Conservation (phyloP, 2,113 vertebrate genomes). For the Corythornis madagascariensis region DNA sequence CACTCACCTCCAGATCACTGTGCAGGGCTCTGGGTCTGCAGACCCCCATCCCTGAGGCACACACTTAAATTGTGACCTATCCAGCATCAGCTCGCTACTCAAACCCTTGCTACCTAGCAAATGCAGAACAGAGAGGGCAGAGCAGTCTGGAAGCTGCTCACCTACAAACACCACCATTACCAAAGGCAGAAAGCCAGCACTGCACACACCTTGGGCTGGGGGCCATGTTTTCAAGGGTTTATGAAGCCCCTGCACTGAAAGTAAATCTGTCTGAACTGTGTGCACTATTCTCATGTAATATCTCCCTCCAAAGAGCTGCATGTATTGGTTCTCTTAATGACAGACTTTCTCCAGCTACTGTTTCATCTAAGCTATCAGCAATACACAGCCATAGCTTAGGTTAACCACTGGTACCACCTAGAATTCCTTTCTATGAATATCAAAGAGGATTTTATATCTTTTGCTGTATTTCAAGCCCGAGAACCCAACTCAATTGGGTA, state of each 20-base stretch:
- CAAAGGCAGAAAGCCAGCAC: not conserved
- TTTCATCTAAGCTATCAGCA: conserved; percentile 8
- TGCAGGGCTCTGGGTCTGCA: not conserved
- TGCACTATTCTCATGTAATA: not conserved
- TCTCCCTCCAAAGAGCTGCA: not conserved
- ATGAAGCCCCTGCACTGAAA: not conserved
- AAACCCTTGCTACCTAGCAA: not conserved
- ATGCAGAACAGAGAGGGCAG: not conserved
- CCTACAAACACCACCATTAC: not conserved
- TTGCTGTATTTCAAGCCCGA: conserved; percentile 1
- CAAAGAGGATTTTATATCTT: conserved; percentile 16
- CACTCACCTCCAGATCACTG: not conserved
- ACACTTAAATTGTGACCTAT: not conserved
- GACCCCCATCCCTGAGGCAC: not conserved
- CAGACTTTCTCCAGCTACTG: not conserved
- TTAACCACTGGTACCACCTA: not conserved
- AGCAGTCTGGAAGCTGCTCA: not conserved
- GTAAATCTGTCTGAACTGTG: not conserved
- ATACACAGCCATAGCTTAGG: not conserved
- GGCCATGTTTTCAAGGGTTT: not conserved
- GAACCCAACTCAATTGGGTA: not conserved
- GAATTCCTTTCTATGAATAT: conserved; percentile 19
- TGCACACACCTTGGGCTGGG: not conserved
- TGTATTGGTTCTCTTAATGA: not conserved
- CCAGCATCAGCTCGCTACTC: not conserved